Evolutionary conservation across 2,888 invertebrate species (phyloP).

Genomic region (Serripes groenlandicus): DNA sequence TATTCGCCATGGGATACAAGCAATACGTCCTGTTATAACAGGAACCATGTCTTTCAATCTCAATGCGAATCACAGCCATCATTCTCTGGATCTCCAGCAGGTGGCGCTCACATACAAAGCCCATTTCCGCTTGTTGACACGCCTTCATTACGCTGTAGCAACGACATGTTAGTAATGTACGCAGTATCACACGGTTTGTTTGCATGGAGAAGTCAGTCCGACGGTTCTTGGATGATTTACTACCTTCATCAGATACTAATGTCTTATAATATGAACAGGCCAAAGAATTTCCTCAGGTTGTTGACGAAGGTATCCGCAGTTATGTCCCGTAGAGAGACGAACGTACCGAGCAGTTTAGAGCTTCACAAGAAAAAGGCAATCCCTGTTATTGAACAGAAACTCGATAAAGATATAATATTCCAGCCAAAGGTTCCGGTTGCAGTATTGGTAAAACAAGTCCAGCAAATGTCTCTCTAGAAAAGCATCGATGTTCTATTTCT

Average conservation of each 20-base stretch:
- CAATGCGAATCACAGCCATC: too few relatives aligned
- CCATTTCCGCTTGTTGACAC: constrained; percentile 44
- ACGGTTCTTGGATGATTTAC: constrained; percentile 65
- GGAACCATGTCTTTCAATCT: too few relatives aligned
- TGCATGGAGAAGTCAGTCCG: constrained; percentile 60
- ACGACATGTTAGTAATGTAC: constrained; percentile 63
- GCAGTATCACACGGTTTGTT: constrained; percentile 61
- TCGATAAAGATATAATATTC: constrained; percentile 56
- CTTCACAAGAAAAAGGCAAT: constrained; percentile 54
- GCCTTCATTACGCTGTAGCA: constrained; percentile 55
- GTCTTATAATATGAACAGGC: constrained; percentile 43
- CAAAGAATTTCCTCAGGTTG: constrained; percentile 47
- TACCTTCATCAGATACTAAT: constrained; percentile 55
- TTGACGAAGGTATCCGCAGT: constrained; percentile 45
- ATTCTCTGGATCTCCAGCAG: too few relatives aligned
- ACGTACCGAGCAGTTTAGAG: constrained; percentile 34
- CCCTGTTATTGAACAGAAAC: constrained; percentile 60
- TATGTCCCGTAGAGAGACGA: constrained; percentile 48
- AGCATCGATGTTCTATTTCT: too few relatives aligned
- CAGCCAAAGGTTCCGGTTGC: constrained; percentile 31
- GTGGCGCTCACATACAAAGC: too few relatives aligned
- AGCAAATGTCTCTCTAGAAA: too few relatives aligned
- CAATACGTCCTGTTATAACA: too few relatives aligned
- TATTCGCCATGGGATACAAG: too few relatives aligned
- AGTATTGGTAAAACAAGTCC: too few relatives aligned